These are phyloP conservation scores for Agrotis puta DNA, from an alignment of 2,888 invertebrate genomes.

Conservation along the genomic window DNA sequence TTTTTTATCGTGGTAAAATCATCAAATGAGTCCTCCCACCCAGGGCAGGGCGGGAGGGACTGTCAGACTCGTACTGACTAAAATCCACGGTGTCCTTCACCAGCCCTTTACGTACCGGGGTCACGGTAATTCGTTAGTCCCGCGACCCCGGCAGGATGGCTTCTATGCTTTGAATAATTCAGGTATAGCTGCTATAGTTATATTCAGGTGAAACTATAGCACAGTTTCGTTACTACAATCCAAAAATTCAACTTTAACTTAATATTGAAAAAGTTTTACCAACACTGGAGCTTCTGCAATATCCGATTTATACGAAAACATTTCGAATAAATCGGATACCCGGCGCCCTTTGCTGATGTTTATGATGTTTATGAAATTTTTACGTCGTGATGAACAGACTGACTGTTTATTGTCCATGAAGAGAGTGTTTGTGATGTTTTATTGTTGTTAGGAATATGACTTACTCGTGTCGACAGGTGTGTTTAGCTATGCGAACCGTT, in stretches of 20 bases:
- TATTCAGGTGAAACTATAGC: too few species aligned
- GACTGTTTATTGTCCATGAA: conserved; percentile 48
- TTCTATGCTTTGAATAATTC: not conserved
- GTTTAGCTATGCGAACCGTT: not conserved
- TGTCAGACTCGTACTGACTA: too few species aligned
- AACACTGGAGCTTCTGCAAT: conserved; percentile 38
- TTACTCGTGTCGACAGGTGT: conserved; percentile 15
- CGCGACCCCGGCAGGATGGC: too few species aligned
- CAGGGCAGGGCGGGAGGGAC: too few species aligned
- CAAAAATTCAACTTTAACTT: not conserved
- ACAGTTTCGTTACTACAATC: not conserved
- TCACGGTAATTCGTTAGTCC: too few species aligned
- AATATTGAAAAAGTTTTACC: conserved; percentile 32
- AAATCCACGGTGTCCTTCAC: too few species aligned
- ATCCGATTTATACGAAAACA: not conserved
- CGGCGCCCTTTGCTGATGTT: conserved; percentile 37
- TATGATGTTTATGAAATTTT: conserved; percentile 34
- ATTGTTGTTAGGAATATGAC: conserved; percentile 31
- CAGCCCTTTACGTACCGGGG: too few species aligned
- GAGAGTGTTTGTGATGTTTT: conserved; percentile 38
- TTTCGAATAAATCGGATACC: conserved; percentile 11
- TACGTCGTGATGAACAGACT: conserved; percentile 26
- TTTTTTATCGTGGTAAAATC: too few species aligned
- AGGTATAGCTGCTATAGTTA: too few species aligned
- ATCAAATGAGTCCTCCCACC: too few species aligned